Conservation (phyloP, 2,888 invertebrate genomes). For the Noctua janthina region DNA sequence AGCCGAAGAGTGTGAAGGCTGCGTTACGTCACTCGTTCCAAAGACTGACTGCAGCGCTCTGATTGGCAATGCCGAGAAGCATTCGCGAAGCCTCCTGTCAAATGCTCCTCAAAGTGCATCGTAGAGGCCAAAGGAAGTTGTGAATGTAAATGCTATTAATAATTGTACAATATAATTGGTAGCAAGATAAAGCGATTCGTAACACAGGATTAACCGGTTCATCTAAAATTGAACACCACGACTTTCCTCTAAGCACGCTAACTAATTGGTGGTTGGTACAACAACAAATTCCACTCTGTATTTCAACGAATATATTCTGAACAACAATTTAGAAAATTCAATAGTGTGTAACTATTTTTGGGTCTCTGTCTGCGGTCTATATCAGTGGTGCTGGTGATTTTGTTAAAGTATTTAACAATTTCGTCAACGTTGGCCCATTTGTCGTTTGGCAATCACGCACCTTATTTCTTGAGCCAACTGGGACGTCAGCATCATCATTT, state of each 20-base stretch:
- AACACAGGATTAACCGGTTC: slow-evolving; percentile 4
- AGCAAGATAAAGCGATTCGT: slow-evolving; percentile 18
- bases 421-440: slow-evolving; percentile 55
- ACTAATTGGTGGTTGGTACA: slow-evolving; percentile 10
- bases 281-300: background rate
- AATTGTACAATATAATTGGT: slow-evolving; percentile 17
- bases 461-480: slow-evolving; percentile 63
- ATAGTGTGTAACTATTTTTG: slow-evolving; percentile 14
- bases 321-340: background rate
- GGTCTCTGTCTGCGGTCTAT: background rate
- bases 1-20: slow-evolving; percentile 82
- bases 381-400: slow-evolving; percentile 11
- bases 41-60: slow-evolving; percentile 84
- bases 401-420: slow-evolving; percentile 48
- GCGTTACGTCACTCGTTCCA: slow-evolving; percentile 86
- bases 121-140: slow-evolving; percentile 60
- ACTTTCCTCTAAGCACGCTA: slow-evolving; percentile 4
- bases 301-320: slow-evolving; percentile 4
- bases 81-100: slow-evolving; percentile 61
- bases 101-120: slow-evolving; percentile 54
- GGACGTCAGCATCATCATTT: slow-evolving; percentile 59
- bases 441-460: slow-evolving; percentile 63
- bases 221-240: slow-evolving; percentile 15
- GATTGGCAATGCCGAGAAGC: slow-evolving; percentile 81
- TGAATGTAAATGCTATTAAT: slow-evolving; percentile 32